Conservation (phyloP, 1,140 invertebrate genomes). For the Drosophila sturtevanti region DNA sequence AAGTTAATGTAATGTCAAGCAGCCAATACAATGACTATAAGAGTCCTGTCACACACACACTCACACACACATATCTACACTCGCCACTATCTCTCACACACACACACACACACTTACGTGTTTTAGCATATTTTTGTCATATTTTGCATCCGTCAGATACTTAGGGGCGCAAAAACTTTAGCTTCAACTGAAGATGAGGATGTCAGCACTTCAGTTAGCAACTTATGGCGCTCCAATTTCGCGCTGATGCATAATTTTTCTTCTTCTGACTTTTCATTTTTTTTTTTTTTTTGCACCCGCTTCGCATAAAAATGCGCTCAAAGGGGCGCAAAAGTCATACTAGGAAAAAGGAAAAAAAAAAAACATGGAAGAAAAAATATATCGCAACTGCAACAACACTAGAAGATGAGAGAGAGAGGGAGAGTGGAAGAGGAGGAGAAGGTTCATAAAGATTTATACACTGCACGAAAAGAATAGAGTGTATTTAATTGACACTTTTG, state of each 20-base stretch:
- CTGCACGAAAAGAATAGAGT: background rate
- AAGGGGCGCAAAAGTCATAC: constrained; percentile 68
- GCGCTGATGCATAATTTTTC: constrained; percentile 80
- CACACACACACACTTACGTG: constrained; percentile 31
- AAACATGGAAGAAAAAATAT: constrained; percentile 29
- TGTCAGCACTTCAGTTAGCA: constrained; percentile 74
- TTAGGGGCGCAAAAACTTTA: constrained; percentile 19
- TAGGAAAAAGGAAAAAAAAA: constrained; percentile 41
- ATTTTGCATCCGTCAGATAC: constrained; percentile 53
- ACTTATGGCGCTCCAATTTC: constrained; percentile 80
- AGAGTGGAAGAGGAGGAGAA: too few species aligned
- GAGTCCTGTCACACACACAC: constrained; percentile 17
- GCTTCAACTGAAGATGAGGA: constrained; percentile 29
- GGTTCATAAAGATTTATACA: constrained; percentile 16
- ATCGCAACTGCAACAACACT: constrained; percentile 20
- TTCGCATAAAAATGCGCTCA: constrained; percentile 78
- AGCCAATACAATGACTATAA: constrained; percentile 33
- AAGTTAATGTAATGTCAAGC: constrained; percentile 70
- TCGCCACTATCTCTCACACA: constrained; percentile 22
- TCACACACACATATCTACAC: background rate
- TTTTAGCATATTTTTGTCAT: constrained; percentile 70
- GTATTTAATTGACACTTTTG: background rate
- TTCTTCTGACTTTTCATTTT: constrained; percentile 4
- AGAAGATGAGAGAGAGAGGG: constrained; percentile 11
- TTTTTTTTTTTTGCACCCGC: constrained; percentile 39